phyloP scores from a whole-genome alignment of 2,888 invertebrate genomes.

The Nemotelus nigrinus region DNA sequence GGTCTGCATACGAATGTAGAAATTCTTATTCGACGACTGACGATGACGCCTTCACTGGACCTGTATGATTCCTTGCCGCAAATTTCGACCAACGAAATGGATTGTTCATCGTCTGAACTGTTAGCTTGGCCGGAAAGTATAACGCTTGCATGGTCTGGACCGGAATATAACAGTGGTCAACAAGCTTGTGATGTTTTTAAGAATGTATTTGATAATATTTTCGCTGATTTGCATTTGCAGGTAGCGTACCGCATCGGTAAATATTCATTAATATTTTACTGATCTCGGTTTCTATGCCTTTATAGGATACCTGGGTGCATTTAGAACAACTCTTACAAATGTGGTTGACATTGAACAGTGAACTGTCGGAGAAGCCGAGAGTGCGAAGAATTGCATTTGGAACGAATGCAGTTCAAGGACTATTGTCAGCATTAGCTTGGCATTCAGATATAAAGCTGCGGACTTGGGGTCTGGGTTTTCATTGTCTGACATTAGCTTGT shows the following conservation, averaged over 20 bases:
- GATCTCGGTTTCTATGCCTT: conserved; percentile 27
- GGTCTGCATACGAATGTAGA: conserved; percentile 83
- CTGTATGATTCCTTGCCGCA: conserved; percentile 63
- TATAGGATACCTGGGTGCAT: conserved; percentile 76
- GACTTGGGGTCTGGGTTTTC: conserved; percentile 80
- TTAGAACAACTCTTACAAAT: conserved; percentile 86
- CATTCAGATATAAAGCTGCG: conserved; percentile 75
- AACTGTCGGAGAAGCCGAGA: conserved; percentile 64
- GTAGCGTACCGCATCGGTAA: conserved; percentile 54
- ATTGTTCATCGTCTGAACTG: conserved; percentile 60
- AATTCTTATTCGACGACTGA: conserved; percentile 76
- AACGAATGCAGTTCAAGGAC: conserved; percentile 71
- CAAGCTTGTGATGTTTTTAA: conserved; percentile 72
- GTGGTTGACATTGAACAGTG: conserved; percentile 86
- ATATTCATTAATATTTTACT: neutral
- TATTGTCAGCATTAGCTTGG: conserved; percentile 74
- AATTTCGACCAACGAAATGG: conserved; percentile 61
- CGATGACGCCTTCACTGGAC: conserved; percentile 70
- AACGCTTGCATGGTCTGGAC: conserved; percentile 66
- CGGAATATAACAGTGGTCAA: conserved; percentile 66
- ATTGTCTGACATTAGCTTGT: conserved; percentile 75
- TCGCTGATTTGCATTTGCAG: conserved; percentile 72
- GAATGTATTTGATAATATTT: conserved; percentile 75
- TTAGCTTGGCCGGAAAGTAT: conserved; percentile 65
- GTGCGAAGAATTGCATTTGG: conserved; percentile 74